These are phyloP conservation scores for Coregonus clupeaformis DNA, from an alignment of 2,113 vertebrate species.

Conservation along the genomic window DNA sequence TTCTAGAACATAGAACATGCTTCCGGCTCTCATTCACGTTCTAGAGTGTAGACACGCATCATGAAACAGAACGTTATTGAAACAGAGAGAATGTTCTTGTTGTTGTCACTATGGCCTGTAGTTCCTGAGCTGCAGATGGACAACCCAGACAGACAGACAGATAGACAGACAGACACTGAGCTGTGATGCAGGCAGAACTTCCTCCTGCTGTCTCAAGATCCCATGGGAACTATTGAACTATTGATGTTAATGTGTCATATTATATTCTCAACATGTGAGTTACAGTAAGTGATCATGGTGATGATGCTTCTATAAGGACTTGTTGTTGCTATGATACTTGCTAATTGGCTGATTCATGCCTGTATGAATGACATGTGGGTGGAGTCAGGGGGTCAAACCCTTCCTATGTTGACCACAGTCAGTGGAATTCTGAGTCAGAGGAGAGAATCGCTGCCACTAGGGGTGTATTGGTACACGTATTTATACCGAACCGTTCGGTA, in stretches of 20 bases:
- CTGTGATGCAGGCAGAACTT: too few species aligned
- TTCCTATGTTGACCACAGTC: not conserved
- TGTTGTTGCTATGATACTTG: constrained; percentile 42
- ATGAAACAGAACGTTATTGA: not conserved
- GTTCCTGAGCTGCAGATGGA: too few species aligned
- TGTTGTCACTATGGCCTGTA: not conserved
- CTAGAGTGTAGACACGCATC: not conserved
- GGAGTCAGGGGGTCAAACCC: not conserved
- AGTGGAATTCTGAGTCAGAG: not conserved
- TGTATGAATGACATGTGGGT: constrained; percentile 11
- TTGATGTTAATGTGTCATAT: too few species aligned
- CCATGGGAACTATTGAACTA: too few species aligned
- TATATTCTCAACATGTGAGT: not conserved
- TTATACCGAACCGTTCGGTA: too few species aligned
- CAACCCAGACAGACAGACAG: too few species aligned
- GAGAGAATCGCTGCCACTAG: constrained; percentile 19
- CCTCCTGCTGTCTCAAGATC: too few species aligned
- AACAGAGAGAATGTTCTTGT: not conserved
- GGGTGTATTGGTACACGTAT: too few species aligned
- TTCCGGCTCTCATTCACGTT: not conserved
- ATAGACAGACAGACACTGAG: too few species aligned
- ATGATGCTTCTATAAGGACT: constrained; percentile 28
- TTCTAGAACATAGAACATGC: too few species aligned
- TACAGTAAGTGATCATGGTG: constrained; percentile 17
- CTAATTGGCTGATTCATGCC: constrained; percentile 40